Evolutionary conservation across 2,113 vertebrate species (phyloP).

Genomic region (Pelecanoides urinatrix): DNA sequence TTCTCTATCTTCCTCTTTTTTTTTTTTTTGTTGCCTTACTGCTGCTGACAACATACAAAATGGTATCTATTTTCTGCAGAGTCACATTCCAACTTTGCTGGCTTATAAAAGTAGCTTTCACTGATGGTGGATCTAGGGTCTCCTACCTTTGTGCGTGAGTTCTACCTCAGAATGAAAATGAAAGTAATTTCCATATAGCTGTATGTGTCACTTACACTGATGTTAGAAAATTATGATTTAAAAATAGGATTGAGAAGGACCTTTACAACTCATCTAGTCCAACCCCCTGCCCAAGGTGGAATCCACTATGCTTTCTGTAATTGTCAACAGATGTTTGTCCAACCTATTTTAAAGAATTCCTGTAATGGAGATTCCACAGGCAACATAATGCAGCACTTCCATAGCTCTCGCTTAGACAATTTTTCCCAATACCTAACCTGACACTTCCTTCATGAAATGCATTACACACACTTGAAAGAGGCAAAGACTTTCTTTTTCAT

Average conservation of each 20-base stretch:
- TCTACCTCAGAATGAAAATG: neutral
- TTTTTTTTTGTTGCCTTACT: neutral
- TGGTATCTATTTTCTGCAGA: slow-evolving; percentile 21
- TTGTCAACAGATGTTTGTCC: neutral
- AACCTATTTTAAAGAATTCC: neutral
- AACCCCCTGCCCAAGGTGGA: neutral
- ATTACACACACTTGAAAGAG: neutral
- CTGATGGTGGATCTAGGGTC: neutral
- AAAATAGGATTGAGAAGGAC: neutral
- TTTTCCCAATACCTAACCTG: neutral
- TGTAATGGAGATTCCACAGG: neutral
- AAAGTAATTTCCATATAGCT: neutral
- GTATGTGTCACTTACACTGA: neutral
- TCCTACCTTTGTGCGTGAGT: neutral
- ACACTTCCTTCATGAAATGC: neutral
- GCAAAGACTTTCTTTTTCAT: neutral
- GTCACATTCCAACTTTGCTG: neutral
- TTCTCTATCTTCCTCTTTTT: neutral
- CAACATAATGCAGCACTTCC: neutral
- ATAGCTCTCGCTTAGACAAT: neutral
- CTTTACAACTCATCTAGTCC: neutral
- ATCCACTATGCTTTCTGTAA: neutral
- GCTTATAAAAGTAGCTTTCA: neutral
- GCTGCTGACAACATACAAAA: neutral
- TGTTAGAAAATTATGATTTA: neutral